Evolutionary conservation across 2,797 vertebrate genomes (phyloP).

Genomic region (Gouania willdenowi): DNA sequence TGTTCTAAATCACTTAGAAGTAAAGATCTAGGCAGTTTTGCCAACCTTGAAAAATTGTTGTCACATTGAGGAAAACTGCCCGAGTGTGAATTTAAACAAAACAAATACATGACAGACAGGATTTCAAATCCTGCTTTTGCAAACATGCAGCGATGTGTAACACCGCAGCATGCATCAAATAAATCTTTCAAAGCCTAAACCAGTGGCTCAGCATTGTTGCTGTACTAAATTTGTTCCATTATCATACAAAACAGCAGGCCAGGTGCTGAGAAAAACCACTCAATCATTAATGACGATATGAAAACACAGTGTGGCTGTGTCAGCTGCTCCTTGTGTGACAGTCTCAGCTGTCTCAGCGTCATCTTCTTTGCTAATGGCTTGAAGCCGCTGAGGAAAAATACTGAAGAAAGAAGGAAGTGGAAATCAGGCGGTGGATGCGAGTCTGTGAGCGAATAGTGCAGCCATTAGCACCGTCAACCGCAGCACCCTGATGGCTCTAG

Average conservation of each 20-base stretch:
- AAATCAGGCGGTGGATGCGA: background rate
- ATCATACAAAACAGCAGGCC: constrained; percentile 41
- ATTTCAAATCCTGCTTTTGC: constrained; percentile 16
- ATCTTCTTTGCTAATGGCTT: constrained; percentile 24
- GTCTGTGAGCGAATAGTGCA: constrained; percentile 35
- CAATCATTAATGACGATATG: constrained; percentile 41
- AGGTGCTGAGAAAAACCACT: constrained; percentile 44
- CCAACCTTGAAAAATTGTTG: constrained; percentile 17
- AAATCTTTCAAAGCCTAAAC: constrained; percentile 21
- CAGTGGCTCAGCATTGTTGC: constrained; percentile 12
- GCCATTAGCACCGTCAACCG: constrained; percentile 40
- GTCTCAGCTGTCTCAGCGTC: constrained; percentile 43
- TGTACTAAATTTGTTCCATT: constrained; percentile 36
- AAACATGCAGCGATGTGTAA: constrained; percentile 9
- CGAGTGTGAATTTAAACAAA: constrained; percentile 11
- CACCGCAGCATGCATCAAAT: constrained; percentile 1
- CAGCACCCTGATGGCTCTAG: constrained; percentile 5
- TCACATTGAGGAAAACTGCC: constrained; percentile 11
- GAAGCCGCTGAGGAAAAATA: constrained; percentile 10
- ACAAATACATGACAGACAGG: constrained; percentile 17
- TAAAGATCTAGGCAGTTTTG: background rate
- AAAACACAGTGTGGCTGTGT: constrained; percentile 30
- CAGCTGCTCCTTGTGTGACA: constrained; percentile 48
- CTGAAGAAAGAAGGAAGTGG: background rate
- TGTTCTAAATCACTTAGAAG: constrained; percentile 1